Percentiles rank a stretch among this genome's conserved stretches.
Conservation (phyloP, 1,140 invertebrate species). For the Pararge aegeria region DNA sequence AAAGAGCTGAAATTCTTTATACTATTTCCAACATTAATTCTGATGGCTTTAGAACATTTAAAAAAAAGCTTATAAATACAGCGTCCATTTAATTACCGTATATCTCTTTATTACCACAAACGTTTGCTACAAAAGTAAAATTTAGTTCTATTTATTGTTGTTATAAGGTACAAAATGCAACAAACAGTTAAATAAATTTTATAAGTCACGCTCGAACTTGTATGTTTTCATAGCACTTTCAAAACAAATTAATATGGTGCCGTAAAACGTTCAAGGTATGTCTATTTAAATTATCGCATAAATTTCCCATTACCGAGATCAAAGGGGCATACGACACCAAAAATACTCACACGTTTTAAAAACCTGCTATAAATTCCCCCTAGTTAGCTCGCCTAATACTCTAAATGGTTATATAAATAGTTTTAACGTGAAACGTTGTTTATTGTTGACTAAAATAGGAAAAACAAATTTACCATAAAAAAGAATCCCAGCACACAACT, state of each 20-base stretch:
- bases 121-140: background rate
- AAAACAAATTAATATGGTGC: conserved; percentile 20
- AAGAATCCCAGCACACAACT: too few species aligned
- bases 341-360: conserved; percentile 14
- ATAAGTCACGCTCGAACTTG: background rate
- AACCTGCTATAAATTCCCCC: conserved; percentile 7
- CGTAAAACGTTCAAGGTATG: conserved; percentile 12
- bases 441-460: background rate
- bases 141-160: background rate
- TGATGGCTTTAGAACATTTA: too few species aligned
- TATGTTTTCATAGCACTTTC: conserved; percentile 4
- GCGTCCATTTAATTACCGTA: too few species aligned
- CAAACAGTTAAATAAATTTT: background rate
- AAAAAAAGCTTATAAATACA: too few species aligned
- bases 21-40: too few species aligned
- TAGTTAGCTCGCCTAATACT: background rate
- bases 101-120: background rate
- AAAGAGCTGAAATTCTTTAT: too few species aligned
- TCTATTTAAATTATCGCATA: conserved; percentile 27
- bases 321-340: conserved; percentile 16
- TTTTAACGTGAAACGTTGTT: conserved; percentile 10
- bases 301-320: conserved; percentile 25
- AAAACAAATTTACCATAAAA: too few species aligned
- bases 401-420: conserved; percentile 15
- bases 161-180: background rate